Conservation (phyloP, 92 coral and sea anemone species). For the Isaurus tuberculatus region DNA sequence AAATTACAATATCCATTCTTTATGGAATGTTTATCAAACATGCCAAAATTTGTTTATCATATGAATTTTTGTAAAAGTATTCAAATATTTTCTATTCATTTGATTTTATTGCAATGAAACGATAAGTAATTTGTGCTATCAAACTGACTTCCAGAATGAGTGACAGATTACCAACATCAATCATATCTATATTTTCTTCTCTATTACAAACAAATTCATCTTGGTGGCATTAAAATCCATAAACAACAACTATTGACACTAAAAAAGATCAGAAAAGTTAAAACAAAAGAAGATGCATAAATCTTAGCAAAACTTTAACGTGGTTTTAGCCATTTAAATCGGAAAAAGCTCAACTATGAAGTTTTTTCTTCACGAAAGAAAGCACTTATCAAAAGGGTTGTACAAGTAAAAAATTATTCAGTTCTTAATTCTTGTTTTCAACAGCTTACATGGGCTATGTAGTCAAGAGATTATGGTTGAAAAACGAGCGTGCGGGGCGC, state of each 20-base stretch:
- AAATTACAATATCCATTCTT: background rate
- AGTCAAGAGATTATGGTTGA: too few relatives aligned
- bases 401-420: too few relatives aligned
- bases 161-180: background rate
- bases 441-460: too few relatives aligned
- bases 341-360: too few relatives aligned
- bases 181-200: background rate
- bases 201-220: background rate
- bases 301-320: background rate
- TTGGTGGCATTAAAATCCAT: background rate
- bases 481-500: too few relatives aligned
- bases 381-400: too few relatives aligned
- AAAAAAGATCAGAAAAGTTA: background rate
- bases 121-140: background rate
- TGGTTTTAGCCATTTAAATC: background rate
- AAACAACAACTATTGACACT: background rate
- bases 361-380: too few relatives aligned
- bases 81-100: constrained; percentile 3
- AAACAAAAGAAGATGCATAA: background rate
- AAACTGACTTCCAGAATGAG: background rate
- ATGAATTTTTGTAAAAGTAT: background rate
- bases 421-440: too few relatives aligned
- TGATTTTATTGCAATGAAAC: constrained; percentile 13
- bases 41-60: background rate
- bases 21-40: background rate